Percentiles rank a stretch among this genome's conserved stretches.
These are phyloP conservation scores for Nemotelus pantherinus DNA, from an alignment of 2,888 invertebrate genomes.

Conservation along the genomic window DNA sequence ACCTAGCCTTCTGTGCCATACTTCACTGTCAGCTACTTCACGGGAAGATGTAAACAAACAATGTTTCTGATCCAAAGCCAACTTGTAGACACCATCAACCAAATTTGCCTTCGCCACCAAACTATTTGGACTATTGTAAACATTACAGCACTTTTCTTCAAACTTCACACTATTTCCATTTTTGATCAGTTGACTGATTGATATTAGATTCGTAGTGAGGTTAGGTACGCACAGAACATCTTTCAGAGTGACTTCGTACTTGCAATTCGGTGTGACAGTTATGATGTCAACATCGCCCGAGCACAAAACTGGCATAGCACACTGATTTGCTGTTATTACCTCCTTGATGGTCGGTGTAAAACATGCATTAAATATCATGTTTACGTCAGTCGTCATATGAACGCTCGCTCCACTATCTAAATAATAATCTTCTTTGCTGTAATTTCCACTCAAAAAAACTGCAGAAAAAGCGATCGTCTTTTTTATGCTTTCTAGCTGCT, in stretches of 20 bases:
- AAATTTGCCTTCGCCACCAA: too few species aligned
- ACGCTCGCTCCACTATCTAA: constrained; percentile 55
- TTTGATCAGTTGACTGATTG: constrained; percentile 48
- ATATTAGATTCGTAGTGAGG: constrained; percentile 51
- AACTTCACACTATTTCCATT: constrained; percentile 34
- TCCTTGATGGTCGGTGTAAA: neutral
- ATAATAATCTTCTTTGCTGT: constrained; percentile 55
- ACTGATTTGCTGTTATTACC: neutral
- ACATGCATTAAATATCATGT: too few species aligned
- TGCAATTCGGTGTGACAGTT: too few species aligned
- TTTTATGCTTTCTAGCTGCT: constrained; percentile 36
- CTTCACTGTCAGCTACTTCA: neutral
- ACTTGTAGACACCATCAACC: too few species aligned
- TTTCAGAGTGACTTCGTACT: too few species aligned
- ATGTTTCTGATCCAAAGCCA: too few species aligned
- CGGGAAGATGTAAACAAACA: too few species aligned
- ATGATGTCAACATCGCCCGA: neutral
- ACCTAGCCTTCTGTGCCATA: neutral
- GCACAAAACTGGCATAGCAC: neutral
- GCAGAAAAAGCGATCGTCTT: constrained; percentile 53
- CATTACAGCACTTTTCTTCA: neutral
- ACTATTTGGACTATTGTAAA: too few species aligned
- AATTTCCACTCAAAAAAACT: constrained; percentile 51
- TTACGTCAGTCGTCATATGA: constrained; percentile 50
- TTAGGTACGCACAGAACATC: constrained; percentile 45